Evolutionary conservation across 1,140 invertebrate genomes (phyloP).

Genomic region (Ips typographus): DNA sequence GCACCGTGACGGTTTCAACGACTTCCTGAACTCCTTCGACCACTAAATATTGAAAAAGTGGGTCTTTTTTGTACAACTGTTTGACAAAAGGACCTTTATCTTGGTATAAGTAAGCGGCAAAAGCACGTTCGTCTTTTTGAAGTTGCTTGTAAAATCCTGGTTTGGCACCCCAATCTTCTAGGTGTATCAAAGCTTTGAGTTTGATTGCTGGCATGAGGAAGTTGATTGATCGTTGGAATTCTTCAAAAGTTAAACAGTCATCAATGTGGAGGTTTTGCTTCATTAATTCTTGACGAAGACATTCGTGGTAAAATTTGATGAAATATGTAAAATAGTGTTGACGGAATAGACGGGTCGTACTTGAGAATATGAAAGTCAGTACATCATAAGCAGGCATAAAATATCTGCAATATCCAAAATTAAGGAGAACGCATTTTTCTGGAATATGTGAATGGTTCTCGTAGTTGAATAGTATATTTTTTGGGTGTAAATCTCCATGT

Average conservation of each 20-base stretch:
- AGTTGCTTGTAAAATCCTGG: slow-evolving; percentile 19
- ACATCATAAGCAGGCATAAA: slow-evolving; percentile 33
- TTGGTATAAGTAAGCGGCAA: slow-evolving; percentile 12
- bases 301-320: slow-evolving; percentile 23
- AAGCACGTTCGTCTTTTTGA: slow-evolving; percentile 14
- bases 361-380: slow-evolving; percentile 18
- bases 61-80: slow-evolving; percentile 19
- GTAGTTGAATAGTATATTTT: slow-evolving; percentile 31
- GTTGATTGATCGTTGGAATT: slow-evolving; percentile 22
- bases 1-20: slow-evolving; percentile 1
- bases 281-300: slow-evolving; percentile 14
- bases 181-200: slow-evolving; percentile 6
- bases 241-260: slow-evolving; percentile 10
- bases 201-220: slow-evolving; percentile 23
- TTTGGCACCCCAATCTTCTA: slow-evolving; percentile 26
- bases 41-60: slow-evolving; percentile 21
- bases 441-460: slow-evolving; percentile 5
- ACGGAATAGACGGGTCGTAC: slow-evolving; percentile 17
- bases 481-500: slow-evolving; percentile 26
- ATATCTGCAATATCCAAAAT: slow-evolving; percentile 21
- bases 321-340: slow-evolving; percentile 32
- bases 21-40: slow-evolving; percentile 21
- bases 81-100: slow-evolving; percentile 12
- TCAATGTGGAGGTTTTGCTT: slow-evolving; percentile 16
- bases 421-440: slow-evolving; percentile 13